A percentile compares a stretch with the other conserved stretches of the same genome.
Evolutionary conservation across 2,888 invertebrate genomes (phyloP).

Genomic region (Mythimna loreyi): DNA sequence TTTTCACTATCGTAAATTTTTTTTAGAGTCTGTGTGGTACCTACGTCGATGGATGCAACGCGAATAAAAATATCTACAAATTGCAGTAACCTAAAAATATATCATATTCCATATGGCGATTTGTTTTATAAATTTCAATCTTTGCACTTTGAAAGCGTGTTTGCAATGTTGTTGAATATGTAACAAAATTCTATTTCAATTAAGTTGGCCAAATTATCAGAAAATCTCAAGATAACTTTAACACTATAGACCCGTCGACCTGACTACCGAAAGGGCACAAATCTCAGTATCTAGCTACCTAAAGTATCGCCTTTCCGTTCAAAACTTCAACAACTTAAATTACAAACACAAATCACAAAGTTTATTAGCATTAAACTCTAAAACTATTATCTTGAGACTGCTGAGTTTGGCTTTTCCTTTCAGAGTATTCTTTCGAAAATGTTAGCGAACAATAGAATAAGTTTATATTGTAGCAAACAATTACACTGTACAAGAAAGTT

Average conservation of each 20-base stretch:
- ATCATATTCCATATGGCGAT: too few relatives aligned
- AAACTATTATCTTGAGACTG: constrained; percentile 53
- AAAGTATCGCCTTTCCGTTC: constrained; percentile 14
- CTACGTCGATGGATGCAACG: too few relatives aligned
- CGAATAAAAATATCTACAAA: too few relatives aligned
- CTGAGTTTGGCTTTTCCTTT: constrained; percentile 47
- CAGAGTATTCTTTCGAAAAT: constrained; percentile 57
- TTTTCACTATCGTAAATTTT: background rate
- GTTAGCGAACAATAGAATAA: constrained; percentile 50
- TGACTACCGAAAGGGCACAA: background rate
- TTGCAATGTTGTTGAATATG: too few relatives aligned
- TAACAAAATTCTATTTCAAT: too few relatives aligned
- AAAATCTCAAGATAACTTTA: too few relatives aligned
- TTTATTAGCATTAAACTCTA: constrained; percentile 45
- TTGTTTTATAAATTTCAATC: too few relatives aligned
- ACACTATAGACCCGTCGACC: background rate
- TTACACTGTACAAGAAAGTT: constrained; percentile 62
- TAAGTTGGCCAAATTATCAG: too few relatives aligned
- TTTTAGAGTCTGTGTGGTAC: background rate
- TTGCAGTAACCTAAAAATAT: too few relatives aligned
- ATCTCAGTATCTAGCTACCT: background rate
- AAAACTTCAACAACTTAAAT: constrained; percentile 48
- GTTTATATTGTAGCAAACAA: constrained; percentile 56
- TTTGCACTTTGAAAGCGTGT: too few relatives aligned
- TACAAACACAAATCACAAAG: constrained; percentile 57